Percentiles rank a stretch among this genome's conserved stretches.
phyloP scores from a whole-genome alignment of 2,888 invertebrate genomes.

The Clivina fossor region DNA sequence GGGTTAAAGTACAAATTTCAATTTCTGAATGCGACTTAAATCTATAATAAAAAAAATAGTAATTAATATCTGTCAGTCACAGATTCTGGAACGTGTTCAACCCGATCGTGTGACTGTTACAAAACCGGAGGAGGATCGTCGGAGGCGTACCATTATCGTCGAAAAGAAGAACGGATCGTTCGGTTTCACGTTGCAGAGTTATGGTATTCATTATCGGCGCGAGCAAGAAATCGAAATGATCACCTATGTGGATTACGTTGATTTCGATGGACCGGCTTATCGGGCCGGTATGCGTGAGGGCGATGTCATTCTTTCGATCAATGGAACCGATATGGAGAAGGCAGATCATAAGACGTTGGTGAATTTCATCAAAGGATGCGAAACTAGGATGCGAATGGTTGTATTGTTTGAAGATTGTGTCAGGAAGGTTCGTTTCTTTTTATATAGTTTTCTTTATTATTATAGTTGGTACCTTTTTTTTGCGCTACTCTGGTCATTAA shows the following conservation, averaged over 20 bases:
- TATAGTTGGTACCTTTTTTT: background rate
- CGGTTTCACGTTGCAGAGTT: conserved; percentile 96
- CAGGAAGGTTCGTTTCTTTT: conserved; percentile 66
- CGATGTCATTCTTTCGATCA: conserved; percentile 94
- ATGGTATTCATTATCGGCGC: conserved; percentile 93
- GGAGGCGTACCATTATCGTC: conserved; percentile 87
- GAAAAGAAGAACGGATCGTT: conserved; percentile 89
- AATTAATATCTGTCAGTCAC: conserved; percentile 55
- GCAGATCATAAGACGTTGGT: conserved; percentile 93
- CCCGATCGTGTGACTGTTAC: conserved; percentile 70
- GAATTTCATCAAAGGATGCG: conserved; percentile 87
- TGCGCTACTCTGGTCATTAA: background rate
- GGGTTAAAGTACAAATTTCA: no score
- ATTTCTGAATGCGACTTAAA: no score
- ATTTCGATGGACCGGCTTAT: conserved; percentile 88
- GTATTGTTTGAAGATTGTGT: conserved; percentile 97
- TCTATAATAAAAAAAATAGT: background rate
- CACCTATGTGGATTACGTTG: conserved; percentile 96
- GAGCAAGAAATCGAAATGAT: conserved; percentile 95
- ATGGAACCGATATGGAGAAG: conserved; percentile 93
- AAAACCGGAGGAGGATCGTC: conserved; percentile 81
- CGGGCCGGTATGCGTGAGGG: conserved; percentile 94
- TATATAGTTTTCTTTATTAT: background rate
- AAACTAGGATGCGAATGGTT: conserved; percentile 90
- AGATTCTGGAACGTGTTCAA: conserved; percentile 70